Conservation (phyloP, 1,140 invertebrate species). For the Sycobia sp. region DNA sequence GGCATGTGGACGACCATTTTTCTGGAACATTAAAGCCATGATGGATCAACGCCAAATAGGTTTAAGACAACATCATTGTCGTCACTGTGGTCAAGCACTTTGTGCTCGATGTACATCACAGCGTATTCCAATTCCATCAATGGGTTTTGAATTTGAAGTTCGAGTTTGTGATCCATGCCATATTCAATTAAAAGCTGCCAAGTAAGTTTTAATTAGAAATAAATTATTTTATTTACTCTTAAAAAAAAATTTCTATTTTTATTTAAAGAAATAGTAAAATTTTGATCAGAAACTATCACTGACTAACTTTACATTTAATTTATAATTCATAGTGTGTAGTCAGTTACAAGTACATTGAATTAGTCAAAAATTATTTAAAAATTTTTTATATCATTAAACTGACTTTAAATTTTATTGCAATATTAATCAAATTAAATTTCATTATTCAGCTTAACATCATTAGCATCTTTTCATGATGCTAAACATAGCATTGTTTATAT, state of each 20-base stretch:
- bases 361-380: not conserved
- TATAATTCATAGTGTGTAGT: not conserved
- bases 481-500: constrained; percentile 90
- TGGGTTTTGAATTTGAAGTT: constrained; percentile 98
- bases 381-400: not conserved
- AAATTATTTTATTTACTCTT: too few species aligned
- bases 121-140: constrained; percentile 85
- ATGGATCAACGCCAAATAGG: constrained; percentile 95
- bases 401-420: not conserved
- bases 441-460: constrained; percentile 75
- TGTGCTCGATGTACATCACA: constrained; percentile 91
- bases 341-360: not conserved
- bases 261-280: too few species aligned
- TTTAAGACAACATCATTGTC: constrained; percentile 87
- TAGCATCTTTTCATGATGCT: constrained; percentile 94
- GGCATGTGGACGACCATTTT: constrained; percentile 92
- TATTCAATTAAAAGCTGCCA: constrained; percentile 79
- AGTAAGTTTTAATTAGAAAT: constrained; percentile 69
- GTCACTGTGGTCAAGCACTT: constrained; percentile 90
- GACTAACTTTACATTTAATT: too few species aligned
- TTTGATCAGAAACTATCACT: too few species aligned
- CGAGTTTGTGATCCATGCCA: constrained; percentile 93
- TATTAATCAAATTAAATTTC: constrained; percentile 1
- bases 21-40: constrained; percentile 98
- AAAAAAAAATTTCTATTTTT: too few species aligned